Conservation (phyloP, 1,140 invertebrate genomes). For the Calycopis cecrops region DNA sequence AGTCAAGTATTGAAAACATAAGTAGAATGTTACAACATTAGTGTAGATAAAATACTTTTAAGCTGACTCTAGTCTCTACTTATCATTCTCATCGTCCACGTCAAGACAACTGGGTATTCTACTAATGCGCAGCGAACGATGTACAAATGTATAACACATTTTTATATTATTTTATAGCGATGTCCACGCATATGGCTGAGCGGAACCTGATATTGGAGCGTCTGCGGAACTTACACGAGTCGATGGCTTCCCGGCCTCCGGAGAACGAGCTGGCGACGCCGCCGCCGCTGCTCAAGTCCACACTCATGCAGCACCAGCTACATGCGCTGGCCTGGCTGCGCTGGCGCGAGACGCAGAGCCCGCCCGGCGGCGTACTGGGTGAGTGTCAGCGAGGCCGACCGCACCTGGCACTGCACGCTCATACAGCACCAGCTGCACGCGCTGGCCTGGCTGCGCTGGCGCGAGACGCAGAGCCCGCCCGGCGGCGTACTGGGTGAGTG, state of each 20-base stretch:
- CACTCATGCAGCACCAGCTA: constrained; percentile 90
- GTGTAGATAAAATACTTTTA: too few species aligned
- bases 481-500: background rate
- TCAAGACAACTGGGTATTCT: too few species aligned
- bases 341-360: constrained; percentile 91
- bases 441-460: constrained; percentile 84
- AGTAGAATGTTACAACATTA: too few species aligned
- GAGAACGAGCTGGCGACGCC: constrained; percentile 76
- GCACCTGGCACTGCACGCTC: too few species aligned
- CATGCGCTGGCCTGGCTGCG: constrained; percentile 91
- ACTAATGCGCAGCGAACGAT: too few species aligned
- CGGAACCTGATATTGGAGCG: constrained; percentile 82
- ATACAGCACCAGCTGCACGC: constrained; percentile 75
- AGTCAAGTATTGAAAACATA: too few species aligned
- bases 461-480: constrained; percentile 70
- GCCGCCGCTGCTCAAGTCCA: constrained; percentile 78
- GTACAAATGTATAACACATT: too few species aligned
- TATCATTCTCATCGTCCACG: too few species aligned
- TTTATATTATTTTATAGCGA: constrained; percentile 67
- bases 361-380: constrained; percentile 79
- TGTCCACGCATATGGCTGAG: constrained; percentile 77
- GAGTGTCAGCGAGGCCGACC: constrained; percentile 67
- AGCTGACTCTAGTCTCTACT: too few species aligned
- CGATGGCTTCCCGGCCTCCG: constrained; percentile 79
- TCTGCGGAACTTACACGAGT: constrained; percentile 83